Conservation (phyloP, 2,888 invertebrate genomes). For the Diplazon laetatorius region DNA sequence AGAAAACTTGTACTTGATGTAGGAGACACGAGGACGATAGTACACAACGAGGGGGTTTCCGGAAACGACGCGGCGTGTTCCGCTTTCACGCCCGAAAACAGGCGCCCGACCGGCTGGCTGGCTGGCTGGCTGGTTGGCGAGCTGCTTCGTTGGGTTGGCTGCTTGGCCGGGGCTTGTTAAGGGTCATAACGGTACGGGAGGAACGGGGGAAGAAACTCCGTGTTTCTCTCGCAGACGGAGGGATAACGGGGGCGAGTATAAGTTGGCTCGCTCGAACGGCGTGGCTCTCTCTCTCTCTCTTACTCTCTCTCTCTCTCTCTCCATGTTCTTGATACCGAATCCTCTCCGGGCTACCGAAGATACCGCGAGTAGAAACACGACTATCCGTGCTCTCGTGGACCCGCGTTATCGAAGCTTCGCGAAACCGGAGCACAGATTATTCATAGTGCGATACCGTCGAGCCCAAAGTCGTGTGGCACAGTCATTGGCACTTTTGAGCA, state of each 20-base stretch:
- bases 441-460: background rate
- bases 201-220: conserved; percentile 23
- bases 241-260: conserved; percentile 57
- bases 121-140: conserved; percentile 46
- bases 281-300: too few species aligned
- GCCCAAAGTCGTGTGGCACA: background rate
- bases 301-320: too few species aligned
- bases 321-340: too few species aligned
- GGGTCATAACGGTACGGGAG: conserved; percentile 52
- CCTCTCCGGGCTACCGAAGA: conserved; percentile 13
- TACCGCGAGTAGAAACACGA: conserved; percentile 20
- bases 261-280: conserved; percentile 68
- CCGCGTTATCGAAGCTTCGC: conserved; percentile 15
- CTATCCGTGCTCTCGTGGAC: background rate
- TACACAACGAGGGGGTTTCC: conserved; percentile 58
- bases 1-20: conserved; percentile 53
- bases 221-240: conserved; percentile 48
- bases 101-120: conserved; percentile 65
- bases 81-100: conserved; percentile 65
- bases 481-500: background rate
- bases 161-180: conserved; percentile 61
- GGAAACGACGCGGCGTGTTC: conserved; percentile 65
- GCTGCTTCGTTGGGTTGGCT: conserved; percentile 51
- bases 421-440: conserved; percentile 24
- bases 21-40: conserved; percentile 25